Percentiles rank a stretch among this genome's conserved stretches.
Evolutionary conservation across 1,140 invertebrate species (phyloP).

Genomic region (Sitophilus oryzae): DNA sequence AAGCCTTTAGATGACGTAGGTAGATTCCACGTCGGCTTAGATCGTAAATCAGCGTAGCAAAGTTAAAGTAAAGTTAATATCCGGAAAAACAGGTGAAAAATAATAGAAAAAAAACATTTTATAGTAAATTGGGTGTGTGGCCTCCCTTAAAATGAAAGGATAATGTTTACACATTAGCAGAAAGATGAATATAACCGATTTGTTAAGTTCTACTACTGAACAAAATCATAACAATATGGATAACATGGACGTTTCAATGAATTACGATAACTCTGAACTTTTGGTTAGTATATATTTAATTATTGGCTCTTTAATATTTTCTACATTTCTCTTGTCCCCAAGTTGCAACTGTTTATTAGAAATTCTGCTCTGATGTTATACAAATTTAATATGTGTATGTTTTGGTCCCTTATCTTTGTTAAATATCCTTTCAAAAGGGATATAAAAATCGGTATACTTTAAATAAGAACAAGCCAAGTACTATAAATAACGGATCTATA

Average conservation of each 20-base stretch:
- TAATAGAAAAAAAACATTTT: neutral
- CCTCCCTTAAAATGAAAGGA: too few relatives aligned
- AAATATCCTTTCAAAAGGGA: too few relatives aligned
- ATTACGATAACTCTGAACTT: slow-evolving; percentile 36
- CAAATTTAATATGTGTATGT: too few relatives aligned
- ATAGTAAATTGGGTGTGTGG: too few relatives aligned
- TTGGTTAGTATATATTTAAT: slow-evolving; percentile 34
- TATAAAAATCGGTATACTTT: too few relatives aligned
- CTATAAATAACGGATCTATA: too few relatives aligned
- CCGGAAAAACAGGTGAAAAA: neutral
- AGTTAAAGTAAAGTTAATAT: neutral
- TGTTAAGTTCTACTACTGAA: slow-evolving; percentile 24
- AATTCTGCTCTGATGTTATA: neutral
- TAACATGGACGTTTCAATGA: slow-evolving; percentile 36
- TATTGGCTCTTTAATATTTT: neutral
- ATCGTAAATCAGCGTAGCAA: neutral
- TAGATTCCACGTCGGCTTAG: neutral
- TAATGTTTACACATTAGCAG: slow-evolving; percentile 5
- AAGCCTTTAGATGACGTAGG: neutral
- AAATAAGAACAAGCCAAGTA: too few relatives aligned
- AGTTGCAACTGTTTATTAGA: slow-evolving; percentile 3
- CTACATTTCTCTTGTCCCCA: neutral
- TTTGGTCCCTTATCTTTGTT: too few relatives aligned
- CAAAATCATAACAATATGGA: slow-evolving; percentile 33
- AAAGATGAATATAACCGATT: slow-evolving; percentile 30